Evolutionary conservation across 2,888 invertebrate species (phyloP).

Genomic region (Mesopsocus fuscifrons): DNA sequence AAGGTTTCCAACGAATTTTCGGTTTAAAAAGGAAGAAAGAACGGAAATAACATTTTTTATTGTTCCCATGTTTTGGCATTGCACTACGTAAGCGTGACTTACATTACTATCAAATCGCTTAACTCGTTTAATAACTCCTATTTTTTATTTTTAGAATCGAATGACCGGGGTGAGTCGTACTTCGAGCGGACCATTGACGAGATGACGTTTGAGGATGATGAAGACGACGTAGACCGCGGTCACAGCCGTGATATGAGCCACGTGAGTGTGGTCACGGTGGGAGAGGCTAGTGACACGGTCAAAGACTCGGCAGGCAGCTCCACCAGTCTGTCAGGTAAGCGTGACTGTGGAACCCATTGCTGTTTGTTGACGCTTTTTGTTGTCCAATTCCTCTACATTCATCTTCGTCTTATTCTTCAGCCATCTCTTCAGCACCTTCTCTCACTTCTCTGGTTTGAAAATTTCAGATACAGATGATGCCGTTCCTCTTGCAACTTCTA

Average conservation of each 20-base stretch:
- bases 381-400: too few relatives aligned
- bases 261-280: conserved; percentile 80
- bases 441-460: too few relatives aligned
- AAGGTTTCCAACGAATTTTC: too few relatives aligned
- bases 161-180: conserved; percentile 40
- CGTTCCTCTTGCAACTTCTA: conserved; percentile 21
- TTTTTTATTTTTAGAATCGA: conserved; percentile 21
- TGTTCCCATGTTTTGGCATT: too few relatives aligned
- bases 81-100: too few relatives aligned
- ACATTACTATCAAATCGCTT: neutral
- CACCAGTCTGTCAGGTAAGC: conserved; percentile 26
- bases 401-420: too few relatives aligned
- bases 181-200: conserved; percentile 6
- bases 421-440: too few relatives aligned
- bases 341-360: neutral
- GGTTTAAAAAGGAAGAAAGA: too few relatives aligned
- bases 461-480: neutral
- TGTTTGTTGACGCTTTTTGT: too few relatives aligned
- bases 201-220: conserved; percentile 12
- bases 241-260: conserved; percentile 57
- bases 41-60: too few relatives aligned
- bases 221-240: conserved; percentile 24
- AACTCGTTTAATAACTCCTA: neutral
- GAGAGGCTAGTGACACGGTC: conserved; percentile 52
- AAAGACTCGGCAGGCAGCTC: conserved; percentile 33